Base-by-base conservation (phyloP, 2,113 vertebrate genomes). In the Urocynchramus pylzowi region DNA sequence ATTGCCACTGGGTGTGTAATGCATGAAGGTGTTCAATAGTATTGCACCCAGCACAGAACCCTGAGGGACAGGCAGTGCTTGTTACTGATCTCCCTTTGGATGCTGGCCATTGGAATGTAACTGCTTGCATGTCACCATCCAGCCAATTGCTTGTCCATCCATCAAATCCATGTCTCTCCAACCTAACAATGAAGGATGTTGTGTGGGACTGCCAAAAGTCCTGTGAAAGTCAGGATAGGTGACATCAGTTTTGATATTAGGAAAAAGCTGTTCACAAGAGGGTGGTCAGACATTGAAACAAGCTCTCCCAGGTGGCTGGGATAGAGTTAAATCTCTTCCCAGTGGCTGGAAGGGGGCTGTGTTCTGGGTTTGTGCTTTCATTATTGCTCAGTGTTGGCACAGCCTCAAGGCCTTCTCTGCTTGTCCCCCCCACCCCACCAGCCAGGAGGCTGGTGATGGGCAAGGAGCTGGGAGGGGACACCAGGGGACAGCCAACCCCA, bases 391-490 rank as follows among this genome's bases (percentile, higher is more conserved):
- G 22, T 6, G 14, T 6, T 57, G 18, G 28, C 22, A 7, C 16
- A 63, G n/a, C 4, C 8, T 23, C 20, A 17, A 18, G 20, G 23
- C 42, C 15, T 37, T 52, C 11, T 68, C 42, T 86, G 37, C 30
- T 57, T n/a, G 42, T 73, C 23, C 3, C 28, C 16, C 16, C 35
- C 35, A 10, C 14, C 8, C 45, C 20, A 26, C 42, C n/a, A 49
- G 23, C 0, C 1, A 39, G 64, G 2, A 18, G 35, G 13, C 15
- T 41, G 42, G 26, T 6, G 2, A 24, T 37, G 42, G 23, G 1
- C 39, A 35, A 12, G 35, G 23, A 24, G 44, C 4, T 77, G 47
- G 30, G 47, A 63, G 42, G n/a, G 21, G 23, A 30, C 70, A 31
- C 12, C 9, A 41, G 27, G 3, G 49, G 37, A 45, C 70, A 77